Conservation (phyloP, 2,797 vertebrate species). For the Mormyrops boulengeri region DNA sequence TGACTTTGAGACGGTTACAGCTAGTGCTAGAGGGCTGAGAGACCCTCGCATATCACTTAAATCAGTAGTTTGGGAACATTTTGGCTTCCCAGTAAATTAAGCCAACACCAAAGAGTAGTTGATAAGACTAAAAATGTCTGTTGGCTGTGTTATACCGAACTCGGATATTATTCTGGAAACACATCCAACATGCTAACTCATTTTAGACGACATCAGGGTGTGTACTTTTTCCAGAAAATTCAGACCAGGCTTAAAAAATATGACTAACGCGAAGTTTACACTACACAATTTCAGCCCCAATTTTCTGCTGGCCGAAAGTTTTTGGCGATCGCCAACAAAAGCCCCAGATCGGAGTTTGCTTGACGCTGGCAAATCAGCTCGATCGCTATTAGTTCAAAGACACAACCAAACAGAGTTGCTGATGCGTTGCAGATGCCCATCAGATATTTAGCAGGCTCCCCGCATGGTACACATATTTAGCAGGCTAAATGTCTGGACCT, state of each 20-base stretch:
- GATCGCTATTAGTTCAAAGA: not conserved
- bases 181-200: not conserved
- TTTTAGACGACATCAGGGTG: not conserved
- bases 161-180: not conserved
- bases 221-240: not conserved
- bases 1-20: not conserved
- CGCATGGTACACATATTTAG: not conserved
- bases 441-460: not conserved
- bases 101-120: not conserved
- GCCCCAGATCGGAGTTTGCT: not conserved
- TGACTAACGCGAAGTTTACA: not conserved
- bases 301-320: not conserved
- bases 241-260: not conserved
- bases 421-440: not conserved
- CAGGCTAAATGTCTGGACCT: not conserved
- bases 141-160: not conserved
- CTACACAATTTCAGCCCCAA: not conserved
- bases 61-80: not conserved
- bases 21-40: not conserved
- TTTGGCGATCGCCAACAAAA: not conserved
- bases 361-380: not conserved
- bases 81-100: not conserved
- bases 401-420: not conserved
- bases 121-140: not conserved
- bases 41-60: not conserved